A percentile compares a stretch with the other conserved stretches of the same genome.
Evolutionary conservation across 2,113 vertebrate species (phyloP).

Genomic region (Dromaius novaehollandiae): DNA sequence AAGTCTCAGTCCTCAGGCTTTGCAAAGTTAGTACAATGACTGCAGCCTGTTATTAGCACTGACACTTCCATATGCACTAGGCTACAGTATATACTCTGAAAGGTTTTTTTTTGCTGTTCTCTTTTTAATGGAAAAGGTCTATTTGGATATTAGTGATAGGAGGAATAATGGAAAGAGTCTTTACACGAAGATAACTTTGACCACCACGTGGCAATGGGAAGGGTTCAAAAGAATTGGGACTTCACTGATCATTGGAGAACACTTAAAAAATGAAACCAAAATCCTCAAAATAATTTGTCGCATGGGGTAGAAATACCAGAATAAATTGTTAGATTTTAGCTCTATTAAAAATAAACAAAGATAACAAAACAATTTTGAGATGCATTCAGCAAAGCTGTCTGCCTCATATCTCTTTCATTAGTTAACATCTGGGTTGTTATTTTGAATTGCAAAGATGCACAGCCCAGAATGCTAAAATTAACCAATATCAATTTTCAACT

Average conservation of each 20-base stretch:
- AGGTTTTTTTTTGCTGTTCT: neutral
- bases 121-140: neutral
- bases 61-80: neutral
- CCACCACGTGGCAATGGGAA: neutral
- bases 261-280: neutral
- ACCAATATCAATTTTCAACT: neutral
- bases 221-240: neutral
- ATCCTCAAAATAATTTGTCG: neutral
- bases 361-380: rapidly evolving
- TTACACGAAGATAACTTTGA: neutral
- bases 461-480: neutral
- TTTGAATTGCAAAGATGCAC: neutral
- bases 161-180: neutral
- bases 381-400: neutral
- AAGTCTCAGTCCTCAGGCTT: neutral
- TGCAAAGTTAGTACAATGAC: neutral
- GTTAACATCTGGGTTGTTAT: rapidly evolving
- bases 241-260: neutral
- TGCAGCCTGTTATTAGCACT: neutral
- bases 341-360: neutral
- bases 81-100: neutral
- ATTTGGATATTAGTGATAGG: neutral
- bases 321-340: neutral
- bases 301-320: neutral
- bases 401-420: neutral